Base-by-base conservation (phyloP, 2,888 invertebrate genomes). In the Phoenoteleia sp. region DNA sequence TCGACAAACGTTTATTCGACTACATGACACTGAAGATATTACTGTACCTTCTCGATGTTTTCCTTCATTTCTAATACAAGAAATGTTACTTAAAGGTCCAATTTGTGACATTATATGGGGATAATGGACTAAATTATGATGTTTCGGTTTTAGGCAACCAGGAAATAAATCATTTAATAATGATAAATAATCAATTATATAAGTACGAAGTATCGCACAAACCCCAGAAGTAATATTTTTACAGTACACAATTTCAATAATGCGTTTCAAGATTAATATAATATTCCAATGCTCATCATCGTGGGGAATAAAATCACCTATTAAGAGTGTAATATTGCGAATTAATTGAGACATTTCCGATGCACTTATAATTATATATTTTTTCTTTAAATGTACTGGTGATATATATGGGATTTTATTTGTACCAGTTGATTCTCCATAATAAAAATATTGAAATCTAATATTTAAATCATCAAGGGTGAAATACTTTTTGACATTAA, bases 401-500 rank as follows among this genome's bases (percentile, higher is more conserved):
- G 25, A 17, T 54, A 84, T 80, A 19, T 76, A 67, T 2, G 67
- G 54, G 21, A 54, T 69, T 72, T 58, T 83, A 49, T 81, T 72
- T 11, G 45, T 13, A 56, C 52, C 67, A 52, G n/a, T n/a, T n/a
- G n/a, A n/a, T 23, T 54, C 42, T 9, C 85, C 79, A 47, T 77
- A 79, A 71, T 85, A 19, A 71, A 82, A 85, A 36, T 33, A 45
- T 5, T 52, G 54, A n/a, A 85, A 58, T 47, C 71, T 71, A 19
- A 2, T 15, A 39, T 82, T 80, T 9, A 80, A 23, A n/a, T 64
- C 39, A 0, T 74, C 52, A n/a, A 85, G 42, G 9, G 66, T 33
- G 45, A 80, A 67, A 29, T 27, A 75, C 36, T 67, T 49, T n/a
- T 39, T 7, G 0, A 17, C 21, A 29, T 49, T 58, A 62, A 82